Evolutionary conservation across 2,888 invertebrate genomes (phyloP).

Genomic region (Drepana falcataria): DNA sequence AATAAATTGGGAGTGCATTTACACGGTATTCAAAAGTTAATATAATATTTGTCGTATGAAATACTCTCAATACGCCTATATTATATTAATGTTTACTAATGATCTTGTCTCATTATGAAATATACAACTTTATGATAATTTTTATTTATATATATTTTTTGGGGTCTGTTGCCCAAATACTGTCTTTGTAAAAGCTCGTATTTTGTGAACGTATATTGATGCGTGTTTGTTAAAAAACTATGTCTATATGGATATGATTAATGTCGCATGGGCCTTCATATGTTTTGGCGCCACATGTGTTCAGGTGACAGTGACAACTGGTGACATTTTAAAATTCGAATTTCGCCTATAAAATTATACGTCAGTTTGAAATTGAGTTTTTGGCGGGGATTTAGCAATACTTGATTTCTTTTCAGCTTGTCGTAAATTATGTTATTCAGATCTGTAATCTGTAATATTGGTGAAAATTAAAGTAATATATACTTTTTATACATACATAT

Average conservation of each 20-base stretch:
- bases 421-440: too few species aligned
- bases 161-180: background rate
- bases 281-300: constrained; percentile 59
- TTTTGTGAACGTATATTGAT: constrained; percentile 7
- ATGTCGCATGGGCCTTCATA: constrained; percentile 60
- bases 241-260: constrained; percentile 10
- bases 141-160: background rate
- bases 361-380: constrained; percentile 5
- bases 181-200: background rate
- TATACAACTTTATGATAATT: too few species aligned
- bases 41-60: constrained; percentile 9
- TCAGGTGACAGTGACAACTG: background rate
- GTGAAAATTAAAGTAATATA: too few species aligned
- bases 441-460: too few species aligned
- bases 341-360: constrained; percentile 62
- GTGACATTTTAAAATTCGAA: constrained; percentile 12
- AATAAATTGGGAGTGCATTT: background rate
- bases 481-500: too few species aligned
- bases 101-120: constrained; percentile 7
- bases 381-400: background rate
- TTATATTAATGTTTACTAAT: constrained; percentile 2
- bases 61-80: constrained; percentile 4
- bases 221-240: constrained; percentile 10
- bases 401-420: too few species aligned
- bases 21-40: constrained; percentile 14